phyloP scores from a whole-genome alignment of 2,888 invertebrate species.

The Nephrotoma appendiculata region DNA sequence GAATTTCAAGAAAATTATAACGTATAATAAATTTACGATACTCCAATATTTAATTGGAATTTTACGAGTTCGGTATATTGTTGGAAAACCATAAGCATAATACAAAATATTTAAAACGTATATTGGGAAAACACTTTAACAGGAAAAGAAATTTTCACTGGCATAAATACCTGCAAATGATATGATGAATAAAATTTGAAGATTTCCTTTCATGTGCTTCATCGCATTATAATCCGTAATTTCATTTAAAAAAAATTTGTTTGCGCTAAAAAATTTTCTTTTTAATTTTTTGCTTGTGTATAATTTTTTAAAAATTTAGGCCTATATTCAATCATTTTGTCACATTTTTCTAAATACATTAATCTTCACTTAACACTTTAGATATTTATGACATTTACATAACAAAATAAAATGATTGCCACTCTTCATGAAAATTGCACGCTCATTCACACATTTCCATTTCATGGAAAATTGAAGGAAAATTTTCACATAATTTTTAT shows the following conservation, averaged over 20 bases:
- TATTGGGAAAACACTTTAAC: background rate
- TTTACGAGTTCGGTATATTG: too few relatives aligned
- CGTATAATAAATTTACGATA: too few relatives aligned
- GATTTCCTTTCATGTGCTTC: conserved; percentile 3
- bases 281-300: background rate
- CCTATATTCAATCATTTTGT: background rate
- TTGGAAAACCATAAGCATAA: too few relatives aligned
- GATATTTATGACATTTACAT: background rate
- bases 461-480: background rate
- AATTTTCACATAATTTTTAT: background rate
- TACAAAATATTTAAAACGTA: background rate
- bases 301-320: background rate
- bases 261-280: background rate
- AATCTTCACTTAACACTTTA: background rate
- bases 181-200: background rate
- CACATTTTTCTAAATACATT: background rate
- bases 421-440: background rate
- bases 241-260: background rate
- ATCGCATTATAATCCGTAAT: conserved; percentile 1
- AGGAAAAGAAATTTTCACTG: background rate
- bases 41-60: too few relatives aligned
- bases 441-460: background rate
- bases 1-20: too few relatives aligned
- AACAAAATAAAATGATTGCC: background rate
- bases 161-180: background rate